phyloP scores from a whole-genome alignment of 2,888 invertebrate species.

The Caenorhabditis panamensis region DNA sequence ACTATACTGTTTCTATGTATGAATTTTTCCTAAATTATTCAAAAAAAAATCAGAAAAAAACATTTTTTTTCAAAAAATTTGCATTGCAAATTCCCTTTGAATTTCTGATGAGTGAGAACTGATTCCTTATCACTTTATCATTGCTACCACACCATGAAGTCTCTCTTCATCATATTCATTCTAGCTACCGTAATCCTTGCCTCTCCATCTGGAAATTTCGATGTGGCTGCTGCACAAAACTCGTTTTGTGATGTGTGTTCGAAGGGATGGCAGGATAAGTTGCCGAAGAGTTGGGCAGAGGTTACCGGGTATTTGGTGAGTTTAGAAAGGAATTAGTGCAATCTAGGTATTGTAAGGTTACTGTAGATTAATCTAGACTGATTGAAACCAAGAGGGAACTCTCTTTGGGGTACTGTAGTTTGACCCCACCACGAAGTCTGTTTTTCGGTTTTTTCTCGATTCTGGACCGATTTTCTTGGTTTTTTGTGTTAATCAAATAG shows the following conservation, averaged over 20 bases:
- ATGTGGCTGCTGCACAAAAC: constrained; percentile 9
- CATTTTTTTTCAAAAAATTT: constrained; percentile 13
- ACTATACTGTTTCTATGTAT: neutral
- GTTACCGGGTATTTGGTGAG: constrained; percentile 35
- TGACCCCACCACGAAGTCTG: too few species aligned
- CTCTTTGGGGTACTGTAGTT: too few species aligned
- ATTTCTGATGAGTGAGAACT: constrained; percentile 21
- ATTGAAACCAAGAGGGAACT: too few species aligned
- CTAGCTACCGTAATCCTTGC: neutral
- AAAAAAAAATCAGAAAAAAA: too few species aligned
- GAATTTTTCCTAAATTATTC: too few species aligned
- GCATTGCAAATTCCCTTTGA: constrained; percentile 2
- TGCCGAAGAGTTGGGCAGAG: constrained; percentile 45
- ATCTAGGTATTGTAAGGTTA: too few species aligned
- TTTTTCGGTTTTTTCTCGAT: too few species aligned
- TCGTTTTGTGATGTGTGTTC: constrained; percentile 22
- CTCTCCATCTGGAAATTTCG: neutral
- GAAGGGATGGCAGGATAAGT: constrained; percentile 38
- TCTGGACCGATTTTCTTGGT: too few species aligned
- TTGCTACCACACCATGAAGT: constrained; percentile 8
- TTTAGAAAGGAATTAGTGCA: neutral
- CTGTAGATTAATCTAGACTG: too few species aligned
- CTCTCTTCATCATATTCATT: neutral
- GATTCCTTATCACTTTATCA: constrained; percentile 9
- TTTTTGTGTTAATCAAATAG: too few species aligned